A percentile compares a stretch with the other conserved stretches of the same genome.
Evolutionary conservation across 1,140 invertebrate genomes (phyloP).

Genomic region (Spodoptera litura): DNA sequence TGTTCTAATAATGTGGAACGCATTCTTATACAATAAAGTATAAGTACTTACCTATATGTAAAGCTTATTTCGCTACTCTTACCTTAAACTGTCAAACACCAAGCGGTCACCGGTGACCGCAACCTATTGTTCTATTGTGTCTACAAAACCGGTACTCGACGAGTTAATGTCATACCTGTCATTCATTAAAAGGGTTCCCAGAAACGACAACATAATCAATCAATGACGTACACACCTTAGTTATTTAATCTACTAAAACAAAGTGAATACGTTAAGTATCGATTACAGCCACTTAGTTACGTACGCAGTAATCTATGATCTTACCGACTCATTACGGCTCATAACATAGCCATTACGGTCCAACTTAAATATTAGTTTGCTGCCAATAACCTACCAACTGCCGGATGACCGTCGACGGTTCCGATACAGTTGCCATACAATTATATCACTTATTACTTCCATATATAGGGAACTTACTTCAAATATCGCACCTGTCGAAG

Average conservation of each 20-base stretch:
- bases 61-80: no score
- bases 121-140: no score
- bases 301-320: constrained; percentile 21
- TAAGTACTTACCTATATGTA: no score
- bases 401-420: constrained; percentile 16
- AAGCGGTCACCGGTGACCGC: no score
- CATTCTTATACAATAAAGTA: no score
- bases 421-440: constrained; percentile 11
- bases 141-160: no score
- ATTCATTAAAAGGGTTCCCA: no score
- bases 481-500: constrained; percentile 24
- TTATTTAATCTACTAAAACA: not conserved
- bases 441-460: not conserved
- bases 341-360: constrained; percentile 17
- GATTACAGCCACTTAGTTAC: constrained; percentile 24
- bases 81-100: no score
- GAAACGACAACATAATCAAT: no score
- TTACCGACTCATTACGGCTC: constrained; percentile 19
- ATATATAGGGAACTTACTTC: not conserved
- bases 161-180: no score
- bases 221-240: no score
- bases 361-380: constrained; percentile 33
- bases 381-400: constrained; percentile 17
- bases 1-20: no score
- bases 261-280: constrained; percentile 2